Base-by-base conservation (phyloP, 1,140 invertebrate species). In the Neodiprion virginianus region DNA sequence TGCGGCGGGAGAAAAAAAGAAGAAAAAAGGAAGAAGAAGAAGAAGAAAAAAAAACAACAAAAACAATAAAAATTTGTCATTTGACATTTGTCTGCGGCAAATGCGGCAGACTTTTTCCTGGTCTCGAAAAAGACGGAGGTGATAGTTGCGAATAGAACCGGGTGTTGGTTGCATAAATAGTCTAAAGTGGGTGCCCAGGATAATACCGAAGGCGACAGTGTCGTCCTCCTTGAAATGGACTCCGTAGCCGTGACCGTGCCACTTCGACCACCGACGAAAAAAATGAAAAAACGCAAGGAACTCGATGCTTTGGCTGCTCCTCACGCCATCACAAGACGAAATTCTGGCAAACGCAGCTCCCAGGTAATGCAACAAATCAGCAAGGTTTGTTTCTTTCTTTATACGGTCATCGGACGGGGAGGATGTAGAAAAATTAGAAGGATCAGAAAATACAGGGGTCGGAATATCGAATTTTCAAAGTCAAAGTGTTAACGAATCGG, bases 241-340 rank as follows among this genome's bases (percentile, higher is more conserved):
- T 87, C 87, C 72, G 86, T 87, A 40, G 86, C 87, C 14, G 87
- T 88, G 71, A 89, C 85, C 68, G 88, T 89, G 78, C 88, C 88
- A 69, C 82, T 89, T 74, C 82, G 88, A 75, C 88, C 86, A 9
- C 85, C 86, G 72, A 87, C 86, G 72, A 90, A 90, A 78, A 91
- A 90, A 78, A 90, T 91, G 89, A 88, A 90, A 72, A 91, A 90
- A 75, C 87, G 90, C 2, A 90, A 90, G 72, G 89, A 91, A 78
- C 83, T 91, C n/a, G 89, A 91, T 72, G 89, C 90, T 10, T 79
- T 91, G 8, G 89, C 88, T 61, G 85, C 83, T 3, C 83, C 85
- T 2, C 83, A 86, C 69, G 84, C 84, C 0, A 76, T 88, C 8
- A 85, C 85, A 0, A 80, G 86, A 8, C 79, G 87, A 8, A 83